Conservation (phyloP, 2,888 invertebrate species). For the Sisyra terminalis region DNA sequence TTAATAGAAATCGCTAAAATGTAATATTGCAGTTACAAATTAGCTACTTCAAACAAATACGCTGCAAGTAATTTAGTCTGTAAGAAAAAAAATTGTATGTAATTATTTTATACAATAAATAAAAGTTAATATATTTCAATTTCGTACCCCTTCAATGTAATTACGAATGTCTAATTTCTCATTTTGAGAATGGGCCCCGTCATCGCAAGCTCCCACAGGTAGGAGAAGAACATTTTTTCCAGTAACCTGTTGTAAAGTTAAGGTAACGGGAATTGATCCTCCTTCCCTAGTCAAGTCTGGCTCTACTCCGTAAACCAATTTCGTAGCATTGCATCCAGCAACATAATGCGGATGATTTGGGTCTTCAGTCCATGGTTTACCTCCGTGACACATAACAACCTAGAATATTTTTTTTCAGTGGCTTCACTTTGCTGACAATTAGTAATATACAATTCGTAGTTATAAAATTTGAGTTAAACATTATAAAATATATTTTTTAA, state of each 20-base stretch:
- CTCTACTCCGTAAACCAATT: constrained; percentile 71
- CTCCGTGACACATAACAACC: constrained; percentile 46
- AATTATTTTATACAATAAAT: constrained; percentile 7
- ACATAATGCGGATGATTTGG: constrained; percentile 83
- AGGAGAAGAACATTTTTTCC: constrained; percentile 86
- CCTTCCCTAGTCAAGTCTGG: constrained; percentile 95
- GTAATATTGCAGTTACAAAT: constrained; percentile 21
- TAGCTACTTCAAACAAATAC: constrained; percentile 67
- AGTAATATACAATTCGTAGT: too few relatives aligned
- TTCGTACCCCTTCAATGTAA: constrained; percentile 82
- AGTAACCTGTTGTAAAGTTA: constrained; percentile 83
- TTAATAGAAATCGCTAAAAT: background rate
- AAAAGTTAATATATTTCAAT: constrained; percentile 1
- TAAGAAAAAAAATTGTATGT: constrained; percentile 24
- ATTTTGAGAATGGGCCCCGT: constrained; percentile 98
- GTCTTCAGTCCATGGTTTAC: constrained; percentile 86
- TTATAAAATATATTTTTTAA: too few relatives aligned
- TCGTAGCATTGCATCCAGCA: constrained; percentile 70
- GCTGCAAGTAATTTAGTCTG: constrained; percentile 86
- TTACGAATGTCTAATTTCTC: constrained; percentile 89
- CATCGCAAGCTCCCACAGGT: constrained; percentile 90
- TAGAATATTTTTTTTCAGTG: too few relatives aligned
- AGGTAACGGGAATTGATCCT: constrained; percentile 92
- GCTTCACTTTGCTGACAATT: too few relatives aligned
- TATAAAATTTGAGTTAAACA: too few relatives aligned